Base-by-base conservation (phyloP, 2,113 vertebrate genomes). In the Hypocryptadius cinnamomeus region DNA sequence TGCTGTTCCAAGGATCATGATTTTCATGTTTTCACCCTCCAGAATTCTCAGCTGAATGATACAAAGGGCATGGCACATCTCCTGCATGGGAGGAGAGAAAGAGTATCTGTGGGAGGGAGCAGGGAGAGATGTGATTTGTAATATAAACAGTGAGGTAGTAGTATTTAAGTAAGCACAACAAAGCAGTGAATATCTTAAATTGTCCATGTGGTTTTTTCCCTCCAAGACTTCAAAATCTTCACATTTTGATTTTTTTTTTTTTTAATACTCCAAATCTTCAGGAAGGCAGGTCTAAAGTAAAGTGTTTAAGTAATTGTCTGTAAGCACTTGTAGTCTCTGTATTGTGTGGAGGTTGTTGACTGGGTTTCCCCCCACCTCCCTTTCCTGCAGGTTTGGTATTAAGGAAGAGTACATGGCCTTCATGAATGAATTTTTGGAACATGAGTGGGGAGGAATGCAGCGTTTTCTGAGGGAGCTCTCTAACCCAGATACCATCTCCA, bases 361-460 rank as follows among this genome's bases (percentile, higher is more conserved):
- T 61, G 63, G 54, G 45, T 89, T 87, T 85, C 37, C 64, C 44
- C 48, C 17, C 25, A 10, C 54, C 28, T 80, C 70, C 33, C 37
- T 85, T 44, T 84, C 27, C 71, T 76, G 71, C 92, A 99, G 99
- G 97, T 99, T 99, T 90, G 99, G 99, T 25, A 99, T 98, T 96
- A 99, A 99, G 96, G 99, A 99, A 83, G 99, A 99, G 93, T 99
- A 99, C 94, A 99, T 99, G 99, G 98, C 98, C 60, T 99, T 99
- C 93, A 99, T 99, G 99, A 99, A 99, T 68, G 98, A 99, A 94
- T 99, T 99, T 93, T 94, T 99, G 97, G 99, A 99, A 90, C 98
- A 99, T 4, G 99, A 99, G 90, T 99, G 99, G 98, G 98, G 98
- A 48, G 98, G 98, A 91, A 99, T 99, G 99, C 99, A 99, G 93